These are phyloP conservation scores for Pimephales promelas DNA, from an alignment of 2,113 vertebrate genomes.

Conservation along the genomic window DNA sequence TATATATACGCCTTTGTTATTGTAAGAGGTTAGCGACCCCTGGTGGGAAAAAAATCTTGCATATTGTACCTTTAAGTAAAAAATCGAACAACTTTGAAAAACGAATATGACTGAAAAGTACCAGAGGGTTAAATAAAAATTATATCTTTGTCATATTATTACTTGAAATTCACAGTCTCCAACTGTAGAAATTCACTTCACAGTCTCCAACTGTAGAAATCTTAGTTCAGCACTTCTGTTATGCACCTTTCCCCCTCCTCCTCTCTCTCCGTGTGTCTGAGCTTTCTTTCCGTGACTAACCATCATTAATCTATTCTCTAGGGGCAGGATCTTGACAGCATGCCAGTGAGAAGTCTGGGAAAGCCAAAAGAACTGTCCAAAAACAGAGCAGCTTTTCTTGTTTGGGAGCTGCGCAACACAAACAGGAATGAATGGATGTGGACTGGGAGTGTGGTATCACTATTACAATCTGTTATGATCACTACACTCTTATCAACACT, in stretches of 20 bases:
- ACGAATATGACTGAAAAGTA: too few relatives aligned
- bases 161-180: too few relatives aligned
- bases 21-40: too few relatives aligned
- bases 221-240: neutral
- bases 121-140: too few relatives aligned
- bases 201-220: neutral
- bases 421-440: slow-evolving; percentile 5
- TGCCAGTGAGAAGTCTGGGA: slow-evolving; percentile 72
- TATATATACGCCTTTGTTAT: too few relatives aligned
- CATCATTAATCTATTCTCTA: slow-evolving; percentile 80
- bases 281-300: slow-evolving; percentile 80
- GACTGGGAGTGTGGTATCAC: neutral
- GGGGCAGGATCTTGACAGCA: slow-evolving; percentile 75
- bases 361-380: slow-evolving; percentile 65
- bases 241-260: neutral
- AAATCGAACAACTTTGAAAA: too few relatives aligned
- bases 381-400: slow-evolving; percentile 23
- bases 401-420: slow-evolving; percentile 19
- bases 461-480: neutral
- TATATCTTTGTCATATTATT: too few relatives aligned
- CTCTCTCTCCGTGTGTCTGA: slow-evolving; percentile 15
- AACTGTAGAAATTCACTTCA: neutral
- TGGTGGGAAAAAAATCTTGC: too few relatives aligned
- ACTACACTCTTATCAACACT: neutral
- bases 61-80: too few relatives aligned